These are phyloP conservation scores for Sarotherodon lohbergeri DNA, from an alignment of 2,113 vertebrate genomes.

Conservation along the genomic window DNA sequence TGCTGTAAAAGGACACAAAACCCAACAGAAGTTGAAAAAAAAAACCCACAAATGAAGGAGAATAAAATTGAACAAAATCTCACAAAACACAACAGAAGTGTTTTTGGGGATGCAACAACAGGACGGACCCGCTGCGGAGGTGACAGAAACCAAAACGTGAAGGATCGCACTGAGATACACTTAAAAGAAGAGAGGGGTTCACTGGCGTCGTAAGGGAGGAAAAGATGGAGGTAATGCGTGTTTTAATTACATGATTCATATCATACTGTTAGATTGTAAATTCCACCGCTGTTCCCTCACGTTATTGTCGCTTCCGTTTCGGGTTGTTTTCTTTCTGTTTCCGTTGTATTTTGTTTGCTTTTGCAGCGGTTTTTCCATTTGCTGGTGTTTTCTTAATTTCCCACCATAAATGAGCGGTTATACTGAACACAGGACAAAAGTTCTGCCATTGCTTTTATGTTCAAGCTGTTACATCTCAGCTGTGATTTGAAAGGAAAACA, in stretches of 20 bases:
- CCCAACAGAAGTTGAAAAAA: background rate
- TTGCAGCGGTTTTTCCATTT: background rate
- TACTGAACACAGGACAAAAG: background rate
- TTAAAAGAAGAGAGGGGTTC: background rate
- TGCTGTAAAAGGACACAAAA: background rate
- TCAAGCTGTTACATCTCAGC: background rate
- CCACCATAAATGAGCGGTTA: background rate
- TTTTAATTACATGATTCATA: background rate
- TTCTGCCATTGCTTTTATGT: background rate
- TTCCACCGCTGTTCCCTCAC: background rate
- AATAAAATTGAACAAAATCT: background rate
- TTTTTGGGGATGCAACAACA: rapidly evolving
- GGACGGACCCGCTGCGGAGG: rapidly evolving
- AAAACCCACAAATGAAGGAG: rapidly evolving
- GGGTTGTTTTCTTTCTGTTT: background rate
- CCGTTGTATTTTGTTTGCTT: background rate
- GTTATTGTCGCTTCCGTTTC: background rate
- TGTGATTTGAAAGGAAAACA: background rate
- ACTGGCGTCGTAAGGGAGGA: rapidly evolving
- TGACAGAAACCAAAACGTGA: background rate
- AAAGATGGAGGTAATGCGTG: background rate
- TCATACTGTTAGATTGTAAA: background rate
- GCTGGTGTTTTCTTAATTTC: background rate
- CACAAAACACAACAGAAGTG: background rate
- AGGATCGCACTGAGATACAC: background rate